phyloP scores from a whole-genome alignment of 2,797 vertebrate species.

The Clarias platycephalus region DNA sequence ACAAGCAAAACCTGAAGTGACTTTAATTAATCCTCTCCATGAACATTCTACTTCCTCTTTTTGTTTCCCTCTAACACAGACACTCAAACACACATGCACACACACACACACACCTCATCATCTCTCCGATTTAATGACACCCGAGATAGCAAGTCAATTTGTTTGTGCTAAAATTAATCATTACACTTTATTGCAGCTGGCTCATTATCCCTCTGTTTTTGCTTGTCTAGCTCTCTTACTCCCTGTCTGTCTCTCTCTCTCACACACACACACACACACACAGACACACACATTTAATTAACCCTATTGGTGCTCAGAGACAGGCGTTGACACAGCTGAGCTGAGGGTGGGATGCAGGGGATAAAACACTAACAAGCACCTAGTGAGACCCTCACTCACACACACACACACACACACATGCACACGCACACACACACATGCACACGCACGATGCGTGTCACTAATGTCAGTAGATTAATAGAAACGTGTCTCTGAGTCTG shows the following conservation, averaged over 20 bases:
- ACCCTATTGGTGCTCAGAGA: slow-evolving; percentile 22
- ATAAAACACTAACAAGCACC: neutral
- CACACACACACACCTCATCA: neutral
- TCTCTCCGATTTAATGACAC: slow-evolving; percentile 18
- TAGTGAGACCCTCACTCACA: neutral
- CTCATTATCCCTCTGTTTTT: slow-evolving; percentile 19
- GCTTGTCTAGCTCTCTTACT: neutral
- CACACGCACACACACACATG: neutral
- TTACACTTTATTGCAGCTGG: slow-evolving; percentile 29
- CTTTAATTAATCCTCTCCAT: neutral
- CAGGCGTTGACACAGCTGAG: slow-evolving; percentile 8
- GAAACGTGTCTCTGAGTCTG: neutral
- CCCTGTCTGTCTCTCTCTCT: neutral
- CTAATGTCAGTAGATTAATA: neutral
- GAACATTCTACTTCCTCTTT: neutral
- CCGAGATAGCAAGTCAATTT: slow-evolving; percentile 13
- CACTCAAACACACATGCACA: neutral
- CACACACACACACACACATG: neutral
- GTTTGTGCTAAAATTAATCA: slow-evolving; percentile 40
- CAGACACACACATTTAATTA: slow-evolving; percentile 29
- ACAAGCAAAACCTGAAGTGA: neutral
- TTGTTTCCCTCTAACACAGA: neutral
- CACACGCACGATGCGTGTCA: neutral
- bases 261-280: slow-evolving; percentile 6
- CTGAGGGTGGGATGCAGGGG: neutral